A percentile compares a stretch with the other conserved stretches of the same genome.
Conservation (phyloP, 2,113 vertebrate species). For the Callipepla californica region DNA sequence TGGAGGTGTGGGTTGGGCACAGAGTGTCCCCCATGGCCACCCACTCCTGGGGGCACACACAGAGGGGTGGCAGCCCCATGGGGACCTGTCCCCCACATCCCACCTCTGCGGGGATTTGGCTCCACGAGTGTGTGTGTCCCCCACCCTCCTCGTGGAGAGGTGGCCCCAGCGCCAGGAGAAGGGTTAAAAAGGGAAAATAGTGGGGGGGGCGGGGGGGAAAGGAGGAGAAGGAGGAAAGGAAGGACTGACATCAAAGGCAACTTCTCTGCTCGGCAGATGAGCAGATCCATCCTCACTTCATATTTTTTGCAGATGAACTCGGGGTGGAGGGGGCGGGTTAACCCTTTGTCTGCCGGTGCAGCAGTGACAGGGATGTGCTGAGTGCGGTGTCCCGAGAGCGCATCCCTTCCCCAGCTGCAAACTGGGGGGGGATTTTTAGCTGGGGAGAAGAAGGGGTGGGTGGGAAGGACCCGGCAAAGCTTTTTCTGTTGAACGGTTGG, state of each 20-base stretch:
- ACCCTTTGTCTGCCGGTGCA: neutral
- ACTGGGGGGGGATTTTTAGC: neutral
- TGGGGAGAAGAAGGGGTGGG: neutral
- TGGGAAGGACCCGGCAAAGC: neutral
- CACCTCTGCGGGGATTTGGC: neutral
- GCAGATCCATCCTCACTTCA: constrained; percentile 65
- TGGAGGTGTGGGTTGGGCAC: neutral
- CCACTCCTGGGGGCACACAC: neutral
- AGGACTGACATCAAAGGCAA: constrained; percentile 83
- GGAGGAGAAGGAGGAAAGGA: neutral
- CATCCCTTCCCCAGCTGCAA: neutral
- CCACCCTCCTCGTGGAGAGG: neutral
- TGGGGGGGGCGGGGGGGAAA: too few species aligned
- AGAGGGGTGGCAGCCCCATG: neutral
- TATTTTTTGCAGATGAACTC: constrained; percentile 82
- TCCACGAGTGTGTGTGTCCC: neutral
- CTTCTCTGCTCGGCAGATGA: constrained; percentile 81
- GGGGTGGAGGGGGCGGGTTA: neutral
- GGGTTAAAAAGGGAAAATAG: neutral
- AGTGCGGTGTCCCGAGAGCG: neutral
- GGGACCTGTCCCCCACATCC: neutral
- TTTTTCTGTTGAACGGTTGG: neutral
- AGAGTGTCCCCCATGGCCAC: neutral
- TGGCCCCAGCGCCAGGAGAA: neutral
- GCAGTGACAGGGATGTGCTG: neutral